Conservation (phyloP, 2,888 invertebrate species). For the Brachyptera risi region DNA sequence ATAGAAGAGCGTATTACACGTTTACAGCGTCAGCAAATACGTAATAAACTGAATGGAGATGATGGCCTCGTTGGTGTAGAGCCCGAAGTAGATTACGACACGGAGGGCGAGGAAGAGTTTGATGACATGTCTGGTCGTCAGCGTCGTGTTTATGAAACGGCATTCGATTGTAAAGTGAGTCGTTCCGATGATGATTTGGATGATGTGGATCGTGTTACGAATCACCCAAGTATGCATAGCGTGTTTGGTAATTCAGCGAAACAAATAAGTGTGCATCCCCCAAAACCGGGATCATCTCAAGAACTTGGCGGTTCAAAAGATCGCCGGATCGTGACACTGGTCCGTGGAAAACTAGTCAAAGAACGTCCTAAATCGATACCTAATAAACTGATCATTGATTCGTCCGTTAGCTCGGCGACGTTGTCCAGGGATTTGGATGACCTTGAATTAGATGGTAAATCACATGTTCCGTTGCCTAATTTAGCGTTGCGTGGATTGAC, state of each 20-base stretch:
- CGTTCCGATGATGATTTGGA: constrained; percentile 78
- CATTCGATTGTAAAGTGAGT: constrained; percentile 82
- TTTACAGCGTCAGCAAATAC: constrained; percentile 42
- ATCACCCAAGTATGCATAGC: constrained; percentile 65
- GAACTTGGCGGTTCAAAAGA: constrained; percentile 44
- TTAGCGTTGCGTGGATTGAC: constrained; percentile 70
- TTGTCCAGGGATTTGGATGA: constrained; percentile 44
- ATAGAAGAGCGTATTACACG: constrained; percentile 22
- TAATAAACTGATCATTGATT: constrained; percentile 50
- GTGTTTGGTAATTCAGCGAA: constrained; percentile 28
- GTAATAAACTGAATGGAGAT: background rate
- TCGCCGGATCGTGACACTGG: constrained; percentile 44
- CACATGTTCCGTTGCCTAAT: constrained; percentile 38
- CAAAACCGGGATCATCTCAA: constrained; percentile 22
- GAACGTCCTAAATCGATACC: constrained; percentile 58
- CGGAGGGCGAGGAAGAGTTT: constrained; percentile 42
- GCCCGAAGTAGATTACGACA: constrained; percentile 38
- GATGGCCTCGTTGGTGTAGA: background rate
- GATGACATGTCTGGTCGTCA: constrained; percentile 55
- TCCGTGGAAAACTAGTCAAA: constrained; percentile 37
- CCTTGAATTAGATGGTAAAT: constrained; percentile 43
- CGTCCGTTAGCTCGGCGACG: constrained; percentile 40
- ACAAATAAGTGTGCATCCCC: background rate
- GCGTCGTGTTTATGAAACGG: constrained; percentile 82
- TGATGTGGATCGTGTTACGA: constrained; percentile 74